phyloP scores from a whole-genome alignment of 2,113 vertebrate species.

The Archocentrus centrarchus region DNA sequence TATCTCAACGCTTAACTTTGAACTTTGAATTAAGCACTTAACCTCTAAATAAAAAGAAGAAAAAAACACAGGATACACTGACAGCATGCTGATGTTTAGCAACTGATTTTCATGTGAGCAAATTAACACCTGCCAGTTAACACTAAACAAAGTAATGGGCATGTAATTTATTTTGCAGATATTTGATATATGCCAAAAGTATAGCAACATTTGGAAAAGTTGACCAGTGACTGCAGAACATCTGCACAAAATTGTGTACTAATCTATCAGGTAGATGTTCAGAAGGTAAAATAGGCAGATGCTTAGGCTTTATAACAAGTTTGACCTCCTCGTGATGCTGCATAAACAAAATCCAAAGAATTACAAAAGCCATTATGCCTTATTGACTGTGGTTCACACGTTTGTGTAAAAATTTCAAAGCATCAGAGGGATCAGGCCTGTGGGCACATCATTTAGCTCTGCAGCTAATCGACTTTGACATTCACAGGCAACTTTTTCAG shows the following conservation, averaged over 20 bases:
- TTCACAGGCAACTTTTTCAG: background rate
- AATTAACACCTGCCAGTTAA: background rate
- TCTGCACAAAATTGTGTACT: background rate
- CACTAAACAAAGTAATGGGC: too few relatives aligned
- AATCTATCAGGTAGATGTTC: background rate
- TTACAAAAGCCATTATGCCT: background rate
- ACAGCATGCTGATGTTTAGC: background rate
- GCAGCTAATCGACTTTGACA: background rate
- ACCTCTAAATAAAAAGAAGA: background rate
- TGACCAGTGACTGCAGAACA: background rate
- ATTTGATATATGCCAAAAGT: background rate
- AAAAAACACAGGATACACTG: background rate
- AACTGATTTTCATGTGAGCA: background rate
- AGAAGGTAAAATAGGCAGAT: background rate
- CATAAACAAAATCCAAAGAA: background rate
- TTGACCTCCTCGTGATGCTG: background rate
- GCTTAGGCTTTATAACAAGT: background rate
- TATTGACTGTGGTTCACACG: background rate
- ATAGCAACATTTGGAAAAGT: background rate
- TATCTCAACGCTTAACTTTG: slow-evolving; percentile 8
- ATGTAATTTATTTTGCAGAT: background rate
- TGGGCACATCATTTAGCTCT: background rate
- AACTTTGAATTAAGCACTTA: background rate
- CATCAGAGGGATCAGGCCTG: background rate
- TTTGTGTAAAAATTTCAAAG: background rate